phyloP scores from a whole-genome alignment of 2,797 vertebrate species.

The Gymnopithys bicolor region DNA sequence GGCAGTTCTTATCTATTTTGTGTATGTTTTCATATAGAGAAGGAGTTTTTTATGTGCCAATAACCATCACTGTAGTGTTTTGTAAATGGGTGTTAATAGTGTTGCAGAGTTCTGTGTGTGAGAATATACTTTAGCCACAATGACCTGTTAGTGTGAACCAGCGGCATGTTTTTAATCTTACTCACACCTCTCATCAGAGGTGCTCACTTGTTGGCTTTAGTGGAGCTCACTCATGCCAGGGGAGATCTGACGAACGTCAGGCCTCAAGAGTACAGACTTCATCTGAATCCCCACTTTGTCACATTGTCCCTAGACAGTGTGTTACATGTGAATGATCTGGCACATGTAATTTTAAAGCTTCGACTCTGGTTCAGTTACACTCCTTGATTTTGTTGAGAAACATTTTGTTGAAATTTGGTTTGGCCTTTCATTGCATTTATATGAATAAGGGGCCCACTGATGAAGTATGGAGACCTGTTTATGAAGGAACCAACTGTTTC shows the following conservation, averaged over 20 bases:
- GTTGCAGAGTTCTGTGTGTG: constrained; percentile 70
- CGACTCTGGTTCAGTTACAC: background rate
- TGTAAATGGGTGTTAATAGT: constrained; percentile 72
- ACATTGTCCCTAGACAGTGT: constrained; percentile 7
- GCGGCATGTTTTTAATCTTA: constrained; percentile 45
- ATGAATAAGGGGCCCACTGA: background rate
- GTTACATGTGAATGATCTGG: constrained; percentile 34
- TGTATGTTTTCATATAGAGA: constrained; percentile 73
- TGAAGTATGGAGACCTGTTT: background rate
- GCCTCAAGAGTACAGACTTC: constrained; percentile 32
- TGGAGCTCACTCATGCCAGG: constrained; percentile 9
- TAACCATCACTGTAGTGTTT: constrained; percentile 75
- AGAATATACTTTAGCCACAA: constrained; percentile 66
- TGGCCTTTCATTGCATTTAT: constrained; percentile 18
- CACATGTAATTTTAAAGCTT: constrained; percentile 29
- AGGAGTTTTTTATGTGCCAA: constrained; percentile 72
- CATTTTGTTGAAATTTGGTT: constrained; percentile 31
- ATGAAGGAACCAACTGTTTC: constrained; percentile 12
- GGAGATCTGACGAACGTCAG: background rate
- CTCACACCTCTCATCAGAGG: background rate
- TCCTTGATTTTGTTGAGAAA: background rate
- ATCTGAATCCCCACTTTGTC: constrained; percentile 35
- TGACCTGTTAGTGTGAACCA: constrained; percentile 67
- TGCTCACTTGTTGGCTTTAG: background rate
- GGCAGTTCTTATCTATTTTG: constrained; percentile 68